phyloP scores from a whole-genome alignment of 2,797 vertebrate genomes.

The Gadopsis marmoratus region DNA sequence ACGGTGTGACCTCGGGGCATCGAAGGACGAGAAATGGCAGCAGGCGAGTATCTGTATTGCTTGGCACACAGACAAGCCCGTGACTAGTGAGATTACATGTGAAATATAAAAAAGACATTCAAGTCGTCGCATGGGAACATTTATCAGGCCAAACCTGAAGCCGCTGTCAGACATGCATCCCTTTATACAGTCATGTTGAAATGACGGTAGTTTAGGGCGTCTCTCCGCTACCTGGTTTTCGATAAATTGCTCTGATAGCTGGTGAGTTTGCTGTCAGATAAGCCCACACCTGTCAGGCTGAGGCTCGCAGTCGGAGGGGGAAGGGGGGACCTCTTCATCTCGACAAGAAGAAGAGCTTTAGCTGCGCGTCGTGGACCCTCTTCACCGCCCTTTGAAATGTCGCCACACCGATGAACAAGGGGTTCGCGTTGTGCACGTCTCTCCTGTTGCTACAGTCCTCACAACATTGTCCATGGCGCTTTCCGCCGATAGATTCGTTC shows the following conservation, averaged over 20 bases:
- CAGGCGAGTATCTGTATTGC: background rate
- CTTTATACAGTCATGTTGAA: too few species aligned
- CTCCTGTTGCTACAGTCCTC: background rate
- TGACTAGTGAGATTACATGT: background rate
- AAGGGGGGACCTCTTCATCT: constrained; percentile 34
- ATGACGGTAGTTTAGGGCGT: too few species aligned
- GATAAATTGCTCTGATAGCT: background rate
- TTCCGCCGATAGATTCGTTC: constrained; percentile 1
- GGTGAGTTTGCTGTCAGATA: constrained; percentile 12
- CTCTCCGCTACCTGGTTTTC: background rate
- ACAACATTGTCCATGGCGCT: background rate
- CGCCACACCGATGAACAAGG: background rate
- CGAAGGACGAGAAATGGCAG: background rate
- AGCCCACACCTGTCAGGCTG: constrained; percentile 36
- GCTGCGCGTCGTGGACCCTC: constrained; percentile 36
- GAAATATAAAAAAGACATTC: background rate
- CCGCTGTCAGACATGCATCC: too few species aligned
- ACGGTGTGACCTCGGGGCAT: background rate
- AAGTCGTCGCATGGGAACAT: background rate
- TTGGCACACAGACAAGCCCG: background rate
- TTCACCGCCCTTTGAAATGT: constrained; percentile 29
- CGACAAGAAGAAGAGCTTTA: constrained; percentile 50
- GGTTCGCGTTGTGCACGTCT: background rate
- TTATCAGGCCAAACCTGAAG: background rate
- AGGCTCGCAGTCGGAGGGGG: constrained; percentile 7